Conservation (phyloP, 2,113 vertebrate species). For the Gopherus flavomarginatus region DNA sequence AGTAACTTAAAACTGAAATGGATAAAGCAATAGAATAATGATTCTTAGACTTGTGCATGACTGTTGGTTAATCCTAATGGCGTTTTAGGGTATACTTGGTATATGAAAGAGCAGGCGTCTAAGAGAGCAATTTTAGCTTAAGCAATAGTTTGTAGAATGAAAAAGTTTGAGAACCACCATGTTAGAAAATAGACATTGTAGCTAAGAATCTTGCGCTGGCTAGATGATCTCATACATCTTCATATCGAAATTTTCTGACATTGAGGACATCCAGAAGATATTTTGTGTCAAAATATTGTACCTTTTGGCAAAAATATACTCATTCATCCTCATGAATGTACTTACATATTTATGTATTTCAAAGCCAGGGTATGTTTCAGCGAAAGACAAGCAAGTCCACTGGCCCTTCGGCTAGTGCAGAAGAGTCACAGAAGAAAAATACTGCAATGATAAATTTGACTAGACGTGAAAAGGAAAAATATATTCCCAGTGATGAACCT, state of each 20-base stretch:
- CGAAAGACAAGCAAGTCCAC: background rate
- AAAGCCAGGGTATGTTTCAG: constrained; percentile 62
- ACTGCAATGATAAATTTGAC: background rate
- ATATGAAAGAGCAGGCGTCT: background rate
- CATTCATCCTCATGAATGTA: background rate
- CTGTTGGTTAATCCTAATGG: accelerated
- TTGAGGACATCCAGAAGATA: background rate
- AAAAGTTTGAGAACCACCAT: background rate
- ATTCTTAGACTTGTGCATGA: accelerated
- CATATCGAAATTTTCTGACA: background rate
- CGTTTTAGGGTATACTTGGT: background rate
- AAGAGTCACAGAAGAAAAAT: background rate
- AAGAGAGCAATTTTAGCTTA: background rate
- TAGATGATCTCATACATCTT: too few species aligned
- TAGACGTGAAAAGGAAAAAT: background rate
- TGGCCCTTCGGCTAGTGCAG: background rate
- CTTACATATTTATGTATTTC: constrained; percentile 8
- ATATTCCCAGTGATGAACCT: background rate
- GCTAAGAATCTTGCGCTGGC: background rate
- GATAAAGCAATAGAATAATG: background rate
- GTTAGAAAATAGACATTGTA: accelerated
- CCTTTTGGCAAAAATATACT: background rate
- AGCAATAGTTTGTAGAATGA: background rate
- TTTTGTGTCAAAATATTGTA: accelerated
- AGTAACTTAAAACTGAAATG: accelerated